Evolutionary conservation across 2,113 vertebrate species (phyloP), one percentile per base, ranked within the genome.

Genomic region (Indicator maculatus): DNA sequence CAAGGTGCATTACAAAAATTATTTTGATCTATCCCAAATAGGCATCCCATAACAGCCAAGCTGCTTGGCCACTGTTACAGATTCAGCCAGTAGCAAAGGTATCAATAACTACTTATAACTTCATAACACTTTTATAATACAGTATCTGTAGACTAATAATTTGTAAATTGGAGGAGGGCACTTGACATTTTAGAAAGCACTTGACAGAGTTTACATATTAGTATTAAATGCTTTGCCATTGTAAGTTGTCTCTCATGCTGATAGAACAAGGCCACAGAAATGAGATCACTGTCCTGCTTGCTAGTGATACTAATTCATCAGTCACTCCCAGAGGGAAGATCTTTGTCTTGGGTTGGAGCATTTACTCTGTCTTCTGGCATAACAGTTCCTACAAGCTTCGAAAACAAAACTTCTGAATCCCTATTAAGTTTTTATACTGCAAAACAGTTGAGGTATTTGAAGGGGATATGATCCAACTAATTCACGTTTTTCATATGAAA

Each of bases 121-220:
- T 70, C 7, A 11, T 71, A 70, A 86, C 38, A 83, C 12, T 56
- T 87, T 53, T 55, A 61, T 26, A 83, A 58, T 56, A 26, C 38
- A 58, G 8, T 45, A 50, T 47, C 64, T 82, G 55, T 63, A 70
- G 75, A 91, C 76, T 72, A 66, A 83, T 59, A 39, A 45, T 15
- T 30, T 90, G 19, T 77, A 33, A 83, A 41, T 4, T 28, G 28
- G 11, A 4, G 9, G 15, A 69, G 58, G 11, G 28, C 52, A 94
- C 27, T 56, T 91, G 67, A 38, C 56, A 56, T 74, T 80, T 88
- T 83, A 80, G 69, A 83, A 91, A 86, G 83, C 93, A 96, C 86
- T 91, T 93, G 44, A 59, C 33, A 31, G 59, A 5, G 0, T 91
- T 93, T 82, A 66, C 11, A 5, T 83, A 16, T 24, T 71, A n/a